Base-by-base conservation (phyloP, 2,113 vertebrate genomes). In the Aegypius monachus region DNA sequence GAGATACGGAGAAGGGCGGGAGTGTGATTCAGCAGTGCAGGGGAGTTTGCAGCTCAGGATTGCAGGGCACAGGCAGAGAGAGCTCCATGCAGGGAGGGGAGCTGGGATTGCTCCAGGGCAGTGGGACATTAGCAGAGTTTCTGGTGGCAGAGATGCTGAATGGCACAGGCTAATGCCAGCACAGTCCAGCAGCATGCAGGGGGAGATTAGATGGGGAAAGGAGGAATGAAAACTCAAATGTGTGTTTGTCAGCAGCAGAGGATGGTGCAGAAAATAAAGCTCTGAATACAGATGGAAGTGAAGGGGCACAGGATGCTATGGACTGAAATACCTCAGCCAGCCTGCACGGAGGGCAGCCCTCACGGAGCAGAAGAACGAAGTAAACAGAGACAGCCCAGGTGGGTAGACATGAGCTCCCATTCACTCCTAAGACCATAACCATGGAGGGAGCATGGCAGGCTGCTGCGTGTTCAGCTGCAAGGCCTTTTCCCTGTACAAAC, bases 1-100 rank as follows among this genome's bases (percentile, higher is more conserved):
- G 47, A 73, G 23, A 31, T 6, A 11, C 0, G 1, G 50, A 11
- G 25, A 58, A 66, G 20, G 17, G 63, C 0, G 1, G 21, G 21
- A 66, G 19, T 14, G 53, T 0, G 23, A 38, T 52, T 70, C 40
- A 68, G 67, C 25, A 56, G 34, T 2, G 2, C 17, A 50, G 42
- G 16, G 38, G 16, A 67, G 16, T 71, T 32, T 52, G 77, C 47
- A 87, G 72, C 72, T 95, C 48, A 9, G 34, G 50, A 61, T 1
- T 80, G 75, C 58, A 55, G 29, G 55, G 45, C 34, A 75, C 18
- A 43, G 40, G 63, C 62, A 87, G 43, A 55, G 50, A 52, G 14
- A 25, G 42, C 53, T 81, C 42, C 32, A 10, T 26, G 38, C 19
- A 84, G 15, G 67, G 53, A 62, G 17, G 26, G 58, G 31, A 72